Base-by-base conservation (phyloP, 2,888 invertebrate species). In the Eupithecia exiguata region DNA sequence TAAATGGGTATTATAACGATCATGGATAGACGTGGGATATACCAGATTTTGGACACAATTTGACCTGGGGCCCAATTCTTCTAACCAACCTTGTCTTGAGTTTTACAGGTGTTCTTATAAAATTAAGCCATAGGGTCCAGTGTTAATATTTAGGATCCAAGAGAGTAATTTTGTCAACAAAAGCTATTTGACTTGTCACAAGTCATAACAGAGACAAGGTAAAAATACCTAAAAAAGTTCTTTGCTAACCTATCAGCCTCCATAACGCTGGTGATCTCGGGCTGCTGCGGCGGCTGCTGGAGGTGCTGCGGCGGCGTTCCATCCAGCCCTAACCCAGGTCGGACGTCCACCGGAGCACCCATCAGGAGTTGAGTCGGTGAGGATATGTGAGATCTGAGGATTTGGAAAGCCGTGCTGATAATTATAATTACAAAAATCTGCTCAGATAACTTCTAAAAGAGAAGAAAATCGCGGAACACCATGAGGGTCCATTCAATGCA, bases 291-390 rank as follows among this genome's bases (percentile, higher is more conserved):
- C 0, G 91, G 89, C 72, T 92, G 94, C 78, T 93, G 94, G 36
- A 91, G 72, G 35, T 93, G 93, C 69, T 92, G 92, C 0, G 58
- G 58, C 1, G 92, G 91, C 0, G 92, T 92, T 0, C 94, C 93
- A 18, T 94, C 93, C 71, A 94, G 80, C 6, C 89, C 89, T 58
- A 94, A 71, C 0, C 91, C 92, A 30, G 89, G 87, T 72, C 93
- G 82, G 5, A 93, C 92, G 72, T 94, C 94, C n/a, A 93, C 92
- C 1, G 93, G 90, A 5, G 81, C 89, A 4, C 94, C 92, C 85
- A 94, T 93, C n/a, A 94, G 84, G 16, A 94, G 88, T 84, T 94
- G 94, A 16, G 92, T 94, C 9, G 94, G 94, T 4, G 94, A 94
- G 25, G 94, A 94, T 86, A 94, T 94, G 81, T 94, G 94, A 83